Conservation (phyloP, 2,113 vertebrate species). For the Rhodinocichla rosea region DNA sequence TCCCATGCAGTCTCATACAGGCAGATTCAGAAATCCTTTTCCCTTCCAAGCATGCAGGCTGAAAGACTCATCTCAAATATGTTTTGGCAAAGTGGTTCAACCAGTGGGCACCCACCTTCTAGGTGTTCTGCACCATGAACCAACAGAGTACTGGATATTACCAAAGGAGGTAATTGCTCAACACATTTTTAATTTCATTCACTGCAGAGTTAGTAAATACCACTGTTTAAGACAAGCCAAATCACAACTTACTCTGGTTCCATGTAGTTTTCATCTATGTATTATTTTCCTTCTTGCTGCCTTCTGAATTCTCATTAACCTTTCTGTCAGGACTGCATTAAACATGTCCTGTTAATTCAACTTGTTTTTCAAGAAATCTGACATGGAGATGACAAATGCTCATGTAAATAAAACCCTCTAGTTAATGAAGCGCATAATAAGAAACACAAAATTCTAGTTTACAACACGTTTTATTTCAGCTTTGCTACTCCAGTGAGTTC, state of each 20-base stretch:
- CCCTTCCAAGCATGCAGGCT: neutral
- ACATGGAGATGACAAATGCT: slow-evolving; percentile 48
- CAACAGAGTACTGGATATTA: neutral
- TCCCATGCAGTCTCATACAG: neutral
- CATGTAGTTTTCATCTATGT: neutral
- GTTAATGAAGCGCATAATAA: neutral
- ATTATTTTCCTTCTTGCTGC: neutral
- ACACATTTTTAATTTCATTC: neutral
- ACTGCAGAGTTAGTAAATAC: neutral
- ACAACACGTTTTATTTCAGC: neutral
- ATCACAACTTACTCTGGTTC: neutral
- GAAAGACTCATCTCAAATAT: neutral
- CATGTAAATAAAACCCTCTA: neutral
- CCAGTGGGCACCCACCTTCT: neutral
- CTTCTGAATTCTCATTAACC: slow-evolving; percentile 61
- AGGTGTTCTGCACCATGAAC: neutral
- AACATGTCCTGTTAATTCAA: slow-evolving; percentile 41
- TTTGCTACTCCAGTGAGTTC: neutral
- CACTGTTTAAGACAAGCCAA: neutral
- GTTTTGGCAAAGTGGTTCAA: neutral
- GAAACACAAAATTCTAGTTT: neutral
- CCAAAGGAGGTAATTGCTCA: neutral
- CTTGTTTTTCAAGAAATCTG: slow-evolving; percentile 31
- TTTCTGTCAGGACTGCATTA: slow-evolving; percentile 43
- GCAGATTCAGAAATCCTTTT: neutral